Percentiles rank a stretch among this genome's conserved stretches.
Evolutionary conservation across 2,888 invertebrate genomes (phyloP).

Genomic region (Tethea ocularis): DNA sequence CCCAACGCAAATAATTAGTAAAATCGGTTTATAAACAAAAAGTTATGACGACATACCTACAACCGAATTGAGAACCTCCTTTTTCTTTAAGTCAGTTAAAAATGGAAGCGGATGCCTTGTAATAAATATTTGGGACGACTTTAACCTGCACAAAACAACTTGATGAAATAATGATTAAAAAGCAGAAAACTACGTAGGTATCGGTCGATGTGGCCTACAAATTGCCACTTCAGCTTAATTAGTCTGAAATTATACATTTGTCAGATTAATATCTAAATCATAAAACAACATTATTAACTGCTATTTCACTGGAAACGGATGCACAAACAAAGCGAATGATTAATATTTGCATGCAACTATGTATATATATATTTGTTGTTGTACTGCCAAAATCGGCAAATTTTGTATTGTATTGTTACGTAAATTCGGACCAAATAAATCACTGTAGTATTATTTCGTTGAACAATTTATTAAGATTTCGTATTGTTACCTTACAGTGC

Average conservation of each 20-base stretch:
- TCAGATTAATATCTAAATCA: background rate
- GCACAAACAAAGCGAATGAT: background rate
- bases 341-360: slow-evolving; percentile 1
- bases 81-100: no score
- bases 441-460: background rate
- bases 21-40: no score
- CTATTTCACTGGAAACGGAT: background rate
- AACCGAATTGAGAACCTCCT: no score
- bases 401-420: background rate
- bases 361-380: background rate
- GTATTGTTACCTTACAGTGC: background rate
- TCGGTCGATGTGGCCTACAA: background rate
- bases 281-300: background rate
- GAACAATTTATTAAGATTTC: background rate
- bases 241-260: background rate
- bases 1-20: no score
- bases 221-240: no score
- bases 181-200: no score
- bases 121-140: no score
- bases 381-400: background rate
- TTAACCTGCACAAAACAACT: no score
- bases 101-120: no score
- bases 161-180: no score
- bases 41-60: no score
- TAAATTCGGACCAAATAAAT: background rate